phyloP scores from a whole-genome alignment of 1,140 invertebrate genomes.

The Drosophila pandora region DNA sequence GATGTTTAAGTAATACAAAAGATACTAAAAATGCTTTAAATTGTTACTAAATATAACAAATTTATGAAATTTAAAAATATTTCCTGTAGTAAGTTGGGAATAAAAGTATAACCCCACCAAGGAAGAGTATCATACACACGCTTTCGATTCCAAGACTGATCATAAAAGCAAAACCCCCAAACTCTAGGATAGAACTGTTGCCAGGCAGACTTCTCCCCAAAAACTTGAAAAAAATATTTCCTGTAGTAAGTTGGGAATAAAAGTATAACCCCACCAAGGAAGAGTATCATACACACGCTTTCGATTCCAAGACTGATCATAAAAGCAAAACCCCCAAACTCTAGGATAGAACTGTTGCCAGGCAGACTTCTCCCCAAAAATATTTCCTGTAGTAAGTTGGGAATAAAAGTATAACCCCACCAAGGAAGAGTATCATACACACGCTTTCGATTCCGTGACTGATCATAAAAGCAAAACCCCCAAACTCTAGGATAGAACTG shows the following conservation, averaged over 20 bases:
- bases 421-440: not conserved
- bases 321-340: constrained; percentile 30
- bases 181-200: constrained; percentile 50
- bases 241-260: too few species aligned
- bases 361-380: constrained; percentile 5
- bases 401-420: too few species aligned
- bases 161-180: constrained; percentile 38
- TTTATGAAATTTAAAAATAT: too few species aligned
- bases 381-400: too few species aligned
- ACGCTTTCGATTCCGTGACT: constrained; percentile 46
- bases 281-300: not conserved
- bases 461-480: constrained; percentile 47
- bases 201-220: constrained; percentile 14
- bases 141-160: constrained; percentile 55
- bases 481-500: constrained; percentile 35
- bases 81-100: too few species aligned
- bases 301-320: constrained; percentile 61
- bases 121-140: not conserved
- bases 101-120: too few species aligned
- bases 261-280: too few species aligned
- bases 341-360: constrained; percentile 51
- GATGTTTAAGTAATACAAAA: not conserved
- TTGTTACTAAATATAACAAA: too few species aligned
- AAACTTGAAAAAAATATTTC: not conserved
- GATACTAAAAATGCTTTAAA: not conserved